phyloP scores from a whole-genome alignment of 2,888 invertebrate genomes.

The Sericinus montela region DNA sequence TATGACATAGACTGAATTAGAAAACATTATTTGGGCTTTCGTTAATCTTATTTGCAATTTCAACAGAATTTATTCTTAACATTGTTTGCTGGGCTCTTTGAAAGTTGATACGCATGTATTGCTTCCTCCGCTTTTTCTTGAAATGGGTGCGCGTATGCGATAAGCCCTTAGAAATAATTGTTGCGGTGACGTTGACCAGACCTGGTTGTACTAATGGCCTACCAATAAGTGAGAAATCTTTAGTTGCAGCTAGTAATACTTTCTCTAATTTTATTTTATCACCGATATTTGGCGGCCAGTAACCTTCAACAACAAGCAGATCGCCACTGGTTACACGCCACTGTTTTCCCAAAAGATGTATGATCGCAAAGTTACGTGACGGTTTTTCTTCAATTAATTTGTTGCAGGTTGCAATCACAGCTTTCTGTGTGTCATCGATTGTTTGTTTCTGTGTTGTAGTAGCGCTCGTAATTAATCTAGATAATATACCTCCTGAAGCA shows the following conservation, averaged over 20 bases:
- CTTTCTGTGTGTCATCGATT: slow-evolving; percentile 51
- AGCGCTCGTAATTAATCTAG: slow-evolving; percentile 53
- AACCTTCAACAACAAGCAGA: slow-evolving; percentile 88
- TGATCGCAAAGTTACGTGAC: slow-evolving; percentile 88
- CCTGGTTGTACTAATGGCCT: slow-evolving; percentile 87
- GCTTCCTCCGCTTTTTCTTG: slow-evolving; percentile 87
- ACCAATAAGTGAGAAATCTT: slow-evolving; percentile 90
- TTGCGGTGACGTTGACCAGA: slow-evolving; percentile 87
- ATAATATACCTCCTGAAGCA: slow-evolving; percentile 55
- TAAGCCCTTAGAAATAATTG: slow-evolving; percentile 90
- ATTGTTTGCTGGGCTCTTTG: slow-evolving; percentile 84
- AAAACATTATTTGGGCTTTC: slow-evolving; percentile 56
- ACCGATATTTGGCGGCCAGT: slow-evolving; percentile 90
- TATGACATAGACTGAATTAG: slow-evolving; percentile 28
- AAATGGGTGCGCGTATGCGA: slow-evolving; percentile 89
- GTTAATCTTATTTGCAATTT: slow-evolving; percentile 77
- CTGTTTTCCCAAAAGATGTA: slow-evolving; percentile 90
- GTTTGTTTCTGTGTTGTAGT: slow-evolving; percentile 41
- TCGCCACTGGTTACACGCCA: slow-evolving; percentile 93
- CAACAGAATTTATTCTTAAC: slow-evolving; percentile 87
- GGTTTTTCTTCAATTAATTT: slow-evolving; percentile 76
- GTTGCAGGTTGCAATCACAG: slow-evolving; percentile 82
- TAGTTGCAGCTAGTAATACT: slow-evolving; percentile 87
- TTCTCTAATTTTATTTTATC: slow-evolving; percentile 91
- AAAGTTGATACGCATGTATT: slow-evolving; percentile 86